Evolutionary conservation across 2,888 invertebrate species (phyloP).

Genomic region (Tethea ocularis): DNA sequence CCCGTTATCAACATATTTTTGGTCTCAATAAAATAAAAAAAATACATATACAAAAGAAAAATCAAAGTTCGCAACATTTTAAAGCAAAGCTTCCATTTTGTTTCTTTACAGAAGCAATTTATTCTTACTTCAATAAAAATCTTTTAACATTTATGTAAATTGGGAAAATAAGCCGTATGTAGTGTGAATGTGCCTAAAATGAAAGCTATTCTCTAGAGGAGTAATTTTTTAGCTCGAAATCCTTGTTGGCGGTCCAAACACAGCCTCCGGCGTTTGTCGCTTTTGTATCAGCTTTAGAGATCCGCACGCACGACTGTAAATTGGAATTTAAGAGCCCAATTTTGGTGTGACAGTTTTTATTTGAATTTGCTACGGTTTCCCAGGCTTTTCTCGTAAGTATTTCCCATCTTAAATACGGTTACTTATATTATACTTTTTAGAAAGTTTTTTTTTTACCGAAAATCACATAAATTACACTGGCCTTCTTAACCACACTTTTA

Average conservation of each 20-base stretch:
- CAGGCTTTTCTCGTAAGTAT: not conserved
- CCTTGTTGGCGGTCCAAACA: not conserved
- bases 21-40: too few species aligned
- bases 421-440: not conserved
- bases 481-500: too few species aligned
- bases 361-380: conserved; percentile 4
- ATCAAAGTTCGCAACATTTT: not conserved
- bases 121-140: not conserved
- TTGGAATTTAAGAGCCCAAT: conserved; percentile 31
- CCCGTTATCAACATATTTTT: too few species aligned
- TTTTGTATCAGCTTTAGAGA: conserved; percentile 17
- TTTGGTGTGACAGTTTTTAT: conserved; percentile 15
- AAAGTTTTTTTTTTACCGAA: not conserved
- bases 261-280: conserved; percentile 14
- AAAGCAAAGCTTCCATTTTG: not conserved
- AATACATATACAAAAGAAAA: too few species aligned
- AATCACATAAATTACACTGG: too few species aligned
- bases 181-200: not conserved
- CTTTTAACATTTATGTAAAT: not conserved
- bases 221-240: not conserved
- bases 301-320: conserved; percentile 24
- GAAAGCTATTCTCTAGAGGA: not conserved
- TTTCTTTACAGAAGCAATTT: not conserved
- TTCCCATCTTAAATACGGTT: not conserved
- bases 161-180: not conserved